Conservation (phyloP, 2,797 vertebrate species). For the Sebastes trivittatus region DNA sequence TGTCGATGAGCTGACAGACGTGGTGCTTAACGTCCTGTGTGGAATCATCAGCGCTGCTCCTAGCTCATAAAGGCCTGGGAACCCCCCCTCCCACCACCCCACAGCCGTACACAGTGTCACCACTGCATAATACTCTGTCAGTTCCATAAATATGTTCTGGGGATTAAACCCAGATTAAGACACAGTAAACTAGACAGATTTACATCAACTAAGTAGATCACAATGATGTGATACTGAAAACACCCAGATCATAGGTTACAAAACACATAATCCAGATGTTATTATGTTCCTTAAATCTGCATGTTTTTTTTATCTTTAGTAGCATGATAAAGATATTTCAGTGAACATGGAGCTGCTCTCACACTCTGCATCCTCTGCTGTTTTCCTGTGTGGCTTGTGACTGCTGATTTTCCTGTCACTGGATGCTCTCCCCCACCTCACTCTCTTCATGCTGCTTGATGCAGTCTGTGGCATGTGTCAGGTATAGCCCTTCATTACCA, state of each 20-base stretch:
- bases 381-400: slow-evolving; percentile 26
- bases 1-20: slow-evolving; percentile 57
- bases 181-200: slow-evolving; percentile 61
- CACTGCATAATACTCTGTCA: slow-evolving; percentile 41
- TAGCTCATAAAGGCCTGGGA: slow-evolving; percentile 4
- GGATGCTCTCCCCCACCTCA: slow-evolving; percentile 34
- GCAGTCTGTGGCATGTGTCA: slow-evolving; percentile 67
- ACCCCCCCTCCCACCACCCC: not conserved
- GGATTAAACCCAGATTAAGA: slow-evolving; percentile 71
- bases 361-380: slow-evolving; percentile 4
- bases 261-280: slow-evolving; percentile 50
- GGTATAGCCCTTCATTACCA: slow-evolving; percentile 68
- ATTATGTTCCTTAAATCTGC: slow-evolving; percentile 31
- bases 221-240: slow-evolving; percentile 52
- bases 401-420: slow-evolving; percentile 53
- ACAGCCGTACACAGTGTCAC: not conserved
- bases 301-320: slow-evolving; percentile 10
- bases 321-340: not conserved
- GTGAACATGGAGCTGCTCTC: slow-evolving; percentile 9
- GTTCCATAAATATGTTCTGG: slow-evolving; percentile 69
- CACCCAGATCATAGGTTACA: slow-evolving; percentile 36
- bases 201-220: slow-evolving; percentile 62
- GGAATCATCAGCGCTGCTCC: slow-evolving; percentile 39
- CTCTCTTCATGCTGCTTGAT: slow-evolving; percentile 49
- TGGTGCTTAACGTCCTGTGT: slow-evolving; percentile 42